These are phyloP conservation scores for Agrypnia vestita DNA, from an alignment of 1,140 invertebrate species.

Conservation along the genomic window DNA sequence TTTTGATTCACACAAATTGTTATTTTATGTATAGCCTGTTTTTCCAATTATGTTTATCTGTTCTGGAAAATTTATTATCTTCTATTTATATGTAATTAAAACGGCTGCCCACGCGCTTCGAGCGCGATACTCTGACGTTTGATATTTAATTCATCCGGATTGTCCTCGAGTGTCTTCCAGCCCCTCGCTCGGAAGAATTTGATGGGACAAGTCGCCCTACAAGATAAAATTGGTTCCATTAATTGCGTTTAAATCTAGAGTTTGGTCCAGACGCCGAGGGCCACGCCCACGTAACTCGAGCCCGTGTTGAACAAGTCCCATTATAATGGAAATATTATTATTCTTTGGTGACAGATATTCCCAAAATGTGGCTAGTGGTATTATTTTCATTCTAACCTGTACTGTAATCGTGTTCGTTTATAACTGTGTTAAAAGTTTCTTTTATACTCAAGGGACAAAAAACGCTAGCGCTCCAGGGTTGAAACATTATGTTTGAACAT, in stretches of 20 bases:
- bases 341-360: too few species aligned
- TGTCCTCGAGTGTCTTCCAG: background rate
- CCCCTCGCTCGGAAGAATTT: background rate
- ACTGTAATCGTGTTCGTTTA: too few species aligned
- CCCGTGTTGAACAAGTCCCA: slow-evolving; percentile 1
- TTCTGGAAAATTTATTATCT: background rate
- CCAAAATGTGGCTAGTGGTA: too few species aligned
- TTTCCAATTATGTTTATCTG: too few species aligned
- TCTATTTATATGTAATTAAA: slow-evolving; percentile 19
- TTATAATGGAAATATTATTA: background rate
- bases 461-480: too few species aligned
- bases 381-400: too few species aligned
- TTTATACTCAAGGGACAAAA: too few species aligned
- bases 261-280: background rate
- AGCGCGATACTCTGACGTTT: background rate
- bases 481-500: too few species aligned
- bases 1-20: too few species aligned
- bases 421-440: too few species aligned
- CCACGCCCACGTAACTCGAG: slow-evolving; percentile 12
- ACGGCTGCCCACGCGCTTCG: background rate
- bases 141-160: slow-evolving; percentile 14
- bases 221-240: slow-evolving; percentile 34
- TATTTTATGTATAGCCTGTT: too few species aligned
- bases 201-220: background rate
- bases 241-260: slow-evolving; percentile 43